Evolutionary conservation across 2,797 vertebrate genomes (phyloP).

Genomic region (Botia kubotai): DNA sequence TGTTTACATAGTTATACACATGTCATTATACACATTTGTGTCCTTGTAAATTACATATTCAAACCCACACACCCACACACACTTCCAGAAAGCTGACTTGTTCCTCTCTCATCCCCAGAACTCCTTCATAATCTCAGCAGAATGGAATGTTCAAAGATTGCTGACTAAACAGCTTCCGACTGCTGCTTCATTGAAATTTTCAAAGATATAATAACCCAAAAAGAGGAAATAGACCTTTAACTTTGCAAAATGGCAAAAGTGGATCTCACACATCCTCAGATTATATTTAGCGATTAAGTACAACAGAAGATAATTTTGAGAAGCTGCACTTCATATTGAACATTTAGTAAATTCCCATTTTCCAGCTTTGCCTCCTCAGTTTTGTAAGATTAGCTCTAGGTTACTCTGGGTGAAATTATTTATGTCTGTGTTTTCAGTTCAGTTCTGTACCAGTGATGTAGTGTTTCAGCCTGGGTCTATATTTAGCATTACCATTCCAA

Average conservation of each 20-base stretch:
- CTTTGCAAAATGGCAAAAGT: background rate
- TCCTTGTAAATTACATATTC: background rate
- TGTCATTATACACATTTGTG: too few species aligned
- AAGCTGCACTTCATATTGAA: background rate
- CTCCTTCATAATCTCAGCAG: slow-evolving; percentile 28
- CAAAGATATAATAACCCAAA: background rate
- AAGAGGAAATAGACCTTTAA: background rate
- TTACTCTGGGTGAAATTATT: slow-evolving; percentile 2
- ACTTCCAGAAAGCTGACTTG: slow-evolving; percentile 1
- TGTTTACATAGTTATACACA: too few species aligned
- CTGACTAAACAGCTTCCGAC: slow-evolving; percentile 38
- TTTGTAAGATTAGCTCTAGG: slow-evolving; percentile 3
- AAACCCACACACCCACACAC: background rate
- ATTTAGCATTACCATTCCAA: slow-evolving; percentile 5
- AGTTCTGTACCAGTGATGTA: background rate
- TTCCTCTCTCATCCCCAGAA: background rate
- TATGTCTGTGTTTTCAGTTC: background rate
- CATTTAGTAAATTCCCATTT: background rate
- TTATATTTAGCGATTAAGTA: background rate
- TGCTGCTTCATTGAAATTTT: slow-evolving; percentile 19
- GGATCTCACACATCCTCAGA: background rate
- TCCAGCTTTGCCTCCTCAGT: background rate
- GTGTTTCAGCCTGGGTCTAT: background rate
- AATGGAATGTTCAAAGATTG: slow-evolving; percentile 24
- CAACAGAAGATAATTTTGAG: background rate